Percentiles rank a stretch among this genome's conserved stretches.
phyloP scores from a whole-genome alignment of 2,888 invertebrate genomes.

The Melitaea athalia region DNA sequence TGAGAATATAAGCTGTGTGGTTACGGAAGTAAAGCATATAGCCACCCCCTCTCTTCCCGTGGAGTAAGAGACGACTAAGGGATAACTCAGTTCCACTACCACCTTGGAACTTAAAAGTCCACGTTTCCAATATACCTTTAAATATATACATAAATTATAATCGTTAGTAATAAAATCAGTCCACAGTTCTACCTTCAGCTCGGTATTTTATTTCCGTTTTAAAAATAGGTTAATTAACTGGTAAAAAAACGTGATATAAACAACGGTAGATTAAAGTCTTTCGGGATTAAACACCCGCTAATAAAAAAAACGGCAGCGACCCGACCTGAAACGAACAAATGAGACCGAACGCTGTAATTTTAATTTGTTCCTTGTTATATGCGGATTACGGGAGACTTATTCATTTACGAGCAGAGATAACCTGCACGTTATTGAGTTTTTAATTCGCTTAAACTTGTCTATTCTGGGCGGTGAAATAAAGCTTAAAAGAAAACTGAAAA shows the following conservation, averaged over 20 bases:
- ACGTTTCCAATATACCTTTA: too few relatives aligned
- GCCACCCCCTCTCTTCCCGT: too few relatives aligned
- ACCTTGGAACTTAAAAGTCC: too few relatives aligned
- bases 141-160: neutral
- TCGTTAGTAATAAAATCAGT: neutral
- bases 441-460: too few relatives aligned
- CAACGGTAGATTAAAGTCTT: conserved; percentile 11
- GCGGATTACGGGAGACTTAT: conserved; percentile 1
- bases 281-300: conserved; percentile 3
- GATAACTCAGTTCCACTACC: too few relatives aligned
- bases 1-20: too few relatives aligned
- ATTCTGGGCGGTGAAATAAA: too few relatives aligned
- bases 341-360: conserved; percentile 15
- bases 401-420: neutral
- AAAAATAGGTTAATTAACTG: conserved; percentile 7
- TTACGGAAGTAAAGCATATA: too few relatives aligned
- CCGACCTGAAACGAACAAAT: conserved; percentile 16
- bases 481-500: too few relatives aligned
- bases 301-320: conserved; percentile 6
- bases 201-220: neutral
- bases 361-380: conserved; percentile 20
- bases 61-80: too few relatives aligned
- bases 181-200: neutral
- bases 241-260: conserved; percentile 4
- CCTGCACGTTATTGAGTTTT: too few relatives aligned